Conservation (phyloP, 2,797 vertebrate genomes). For the Tangara arthus region DNA sequence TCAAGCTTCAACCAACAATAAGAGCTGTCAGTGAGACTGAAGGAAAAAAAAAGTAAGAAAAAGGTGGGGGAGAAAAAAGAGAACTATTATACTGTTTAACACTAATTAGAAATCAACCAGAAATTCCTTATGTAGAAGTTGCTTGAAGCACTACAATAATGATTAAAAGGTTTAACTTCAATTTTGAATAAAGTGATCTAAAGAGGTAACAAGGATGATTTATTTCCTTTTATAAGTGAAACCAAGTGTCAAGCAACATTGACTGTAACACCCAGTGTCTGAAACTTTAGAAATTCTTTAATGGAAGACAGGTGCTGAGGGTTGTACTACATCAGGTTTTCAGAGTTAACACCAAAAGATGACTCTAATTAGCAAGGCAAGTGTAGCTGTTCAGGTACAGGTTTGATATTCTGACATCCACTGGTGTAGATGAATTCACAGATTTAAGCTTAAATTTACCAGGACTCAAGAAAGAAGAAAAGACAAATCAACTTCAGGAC, state of each 20-base stretch:
- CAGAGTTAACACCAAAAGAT: background rate
- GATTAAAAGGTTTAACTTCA: background rate
- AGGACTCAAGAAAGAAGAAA: background rate
- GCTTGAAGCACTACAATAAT: background rate
- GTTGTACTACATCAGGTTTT: background rate
- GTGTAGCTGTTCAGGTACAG: background rate
- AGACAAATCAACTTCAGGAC: background rate
- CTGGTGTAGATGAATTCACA: background rate
- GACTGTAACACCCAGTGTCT: background rate
- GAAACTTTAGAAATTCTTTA: background rate
- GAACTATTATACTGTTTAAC: background rate
- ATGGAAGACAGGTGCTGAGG: background rate
- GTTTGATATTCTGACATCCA: background rate
- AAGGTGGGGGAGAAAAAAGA: accelerated
- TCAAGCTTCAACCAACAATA: background rate
- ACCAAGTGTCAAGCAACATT: background rate
- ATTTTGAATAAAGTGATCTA: background rate
- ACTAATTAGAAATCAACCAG: background rate
- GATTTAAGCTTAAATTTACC: background rate
- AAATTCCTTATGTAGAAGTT: background rate
- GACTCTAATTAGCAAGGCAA: background rate
- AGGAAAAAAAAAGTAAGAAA: background rate
- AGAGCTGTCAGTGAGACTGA: background rate
- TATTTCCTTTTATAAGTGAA: background rate
- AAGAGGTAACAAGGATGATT: background rate